These are phyloP conservation scores for Passerculus sandwichensis DNA, from an alignment of 2,797 vertebrate species.

Conservation along the genomic window DNA sequence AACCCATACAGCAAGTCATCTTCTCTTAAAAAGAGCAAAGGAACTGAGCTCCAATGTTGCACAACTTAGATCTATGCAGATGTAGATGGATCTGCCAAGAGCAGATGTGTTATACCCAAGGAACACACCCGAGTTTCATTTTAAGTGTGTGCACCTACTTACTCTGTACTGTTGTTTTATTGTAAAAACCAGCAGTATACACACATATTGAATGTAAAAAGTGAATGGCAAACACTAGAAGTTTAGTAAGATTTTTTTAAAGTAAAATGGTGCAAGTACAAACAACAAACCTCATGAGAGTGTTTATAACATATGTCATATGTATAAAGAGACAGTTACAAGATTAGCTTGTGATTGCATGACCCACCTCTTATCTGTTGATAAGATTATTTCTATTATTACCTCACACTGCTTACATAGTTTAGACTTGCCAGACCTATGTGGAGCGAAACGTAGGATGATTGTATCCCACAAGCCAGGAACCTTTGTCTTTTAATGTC, in stretches of 20 bases:
- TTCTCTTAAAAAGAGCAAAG: slow-evolving; percentile 37
- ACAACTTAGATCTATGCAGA: slow-evolving; percentile 30
- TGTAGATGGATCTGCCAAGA: slow-evolving; percentile 42
- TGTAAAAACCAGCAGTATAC: not conserved
- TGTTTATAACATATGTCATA: not conserved
- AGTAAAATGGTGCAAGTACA: not conserved
- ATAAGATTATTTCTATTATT: not conserved
- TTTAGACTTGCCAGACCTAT: not conserved
- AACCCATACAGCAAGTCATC: slow-evolving; percentile 26
- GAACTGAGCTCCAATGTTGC: slow-evolving; percentile 14
- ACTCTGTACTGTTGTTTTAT: not conserved
- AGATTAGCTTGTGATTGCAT: not conserved
- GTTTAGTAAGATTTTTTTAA: not conserved
- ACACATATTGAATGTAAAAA: not conserved
- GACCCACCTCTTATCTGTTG: not conserved
- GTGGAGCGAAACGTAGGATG: not conserved
- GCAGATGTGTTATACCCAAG: slow-evolving; percentile 16
- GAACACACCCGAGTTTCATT: not conserved
- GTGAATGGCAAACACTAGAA: not conserved
- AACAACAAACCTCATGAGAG: not conserved
- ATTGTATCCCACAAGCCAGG: not conserved
- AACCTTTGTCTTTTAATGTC: not conserved
- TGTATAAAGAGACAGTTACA: not conserved
- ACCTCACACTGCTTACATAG: not conserved
- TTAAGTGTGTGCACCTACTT: not conserved